phyloP scores from a whole-genome alignment of 2,888 invertebrate genomes.

The Abscondita cerata region DNA sequence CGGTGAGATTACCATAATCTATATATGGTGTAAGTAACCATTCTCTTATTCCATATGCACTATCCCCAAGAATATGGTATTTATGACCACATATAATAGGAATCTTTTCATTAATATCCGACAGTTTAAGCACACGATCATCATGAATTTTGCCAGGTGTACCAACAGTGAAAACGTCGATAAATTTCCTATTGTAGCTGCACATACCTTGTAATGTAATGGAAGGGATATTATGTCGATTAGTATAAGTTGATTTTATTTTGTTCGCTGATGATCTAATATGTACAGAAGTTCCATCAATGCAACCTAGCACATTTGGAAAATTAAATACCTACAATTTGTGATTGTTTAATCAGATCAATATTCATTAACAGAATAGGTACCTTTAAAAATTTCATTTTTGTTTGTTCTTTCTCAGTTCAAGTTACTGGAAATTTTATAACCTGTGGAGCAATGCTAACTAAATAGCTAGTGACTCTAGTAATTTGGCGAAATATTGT shows the following conservation, averaged over 20 bases:
- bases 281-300: conserved; percentile 39
- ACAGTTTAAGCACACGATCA: too few species aligned
- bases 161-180: conserved; percentile 47
- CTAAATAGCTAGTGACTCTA: conserved; percentile 6
- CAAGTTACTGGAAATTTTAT: conserved; percentile 7
- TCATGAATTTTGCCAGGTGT: conserved; percentile 47
- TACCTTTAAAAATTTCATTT: conserved; percentile 14
- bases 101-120: too few species aligned
- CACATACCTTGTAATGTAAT: conserved; percentile 48
- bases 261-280: conserved; percentile 46
- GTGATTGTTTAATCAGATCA: conserved; percentile 18
- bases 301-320: conserved; percentile 37
- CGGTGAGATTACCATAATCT: too few species aligned
- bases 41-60: too few species aligned
- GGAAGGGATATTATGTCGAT: conserved; percentile 44
- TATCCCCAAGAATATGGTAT: too few species aligned
- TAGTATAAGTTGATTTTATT: conserved; percentile 48
- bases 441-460: conserved; percentile 4
- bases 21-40: too few species aligned
- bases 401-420: background rate
- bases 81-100: too few species aligned
- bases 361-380: background rate
- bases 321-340: conserved; percentile 23
- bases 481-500: too few species aligned
- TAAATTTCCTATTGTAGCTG: conserved; percentile 42